Evolutionary conservation across 2,113 vertebrate genomes (phyloP).

Genomic region (Thunnus thynnus): DNA sequence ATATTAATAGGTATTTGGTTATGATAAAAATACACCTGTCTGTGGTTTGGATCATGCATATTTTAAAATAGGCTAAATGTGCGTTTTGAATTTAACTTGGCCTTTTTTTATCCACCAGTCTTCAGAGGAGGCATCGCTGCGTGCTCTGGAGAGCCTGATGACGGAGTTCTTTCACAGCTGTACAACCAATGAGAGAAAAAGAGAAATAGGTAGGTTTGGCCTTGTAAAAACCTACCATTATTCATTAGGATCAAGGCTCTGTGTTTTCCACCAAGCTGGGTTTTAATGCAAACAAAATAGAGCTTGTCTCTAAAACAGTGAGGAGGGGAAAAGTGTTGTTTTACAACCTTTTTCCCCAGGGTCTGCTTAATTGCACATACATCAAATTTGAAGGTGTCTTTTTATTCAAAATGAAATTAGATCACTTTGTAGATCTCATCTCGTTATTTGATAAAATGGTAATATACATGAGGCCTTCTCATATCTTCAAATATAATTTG

Average conservation of each 20-base stretch:
- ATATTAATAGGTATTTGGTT: background rate
- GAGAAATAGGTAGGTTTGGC: conserved; percentile 93
- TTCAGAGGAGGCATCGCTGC: conserved; percentile 94
- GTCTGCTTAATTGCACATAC: background rate
- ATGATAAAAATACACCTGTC: background rate
- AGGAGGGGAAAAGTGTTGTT: too few relatives aligned
- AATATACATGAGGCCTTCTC: background rate
- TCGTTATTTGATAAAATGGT: background rate
- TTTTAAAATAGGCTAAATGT: background rate
- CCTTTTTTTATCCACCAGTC: conserved; percentile 80
- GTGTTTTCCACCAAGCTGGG: background rate
- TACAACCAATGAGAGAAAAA: conserved; percentile 96
- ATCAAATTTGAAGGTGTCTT: background rate
- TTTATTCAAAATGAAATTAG: background rate
- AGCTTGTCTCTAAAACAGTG: background rate
- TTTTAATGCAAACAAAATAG: background rate
- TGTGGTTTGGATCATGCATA: background rate
- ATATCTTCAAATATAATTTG: background rate
- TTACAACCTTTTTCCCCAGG: background rate
- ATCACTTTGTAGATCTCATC: background rate
- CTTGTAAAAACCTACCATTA: background rate
- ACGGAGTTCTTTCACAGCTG: conserved; percentile 98
- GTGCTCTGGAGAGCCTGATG: conserved; percentile 96
- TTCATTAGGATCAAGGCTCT: background rate
- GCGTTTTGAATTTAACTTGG: background rate